These are phyloP conservation scores for Cataglyphis cursor DNA, from an alignment of 2,888 invertebrate genomes.

Conservation along the genomic window DNA sequence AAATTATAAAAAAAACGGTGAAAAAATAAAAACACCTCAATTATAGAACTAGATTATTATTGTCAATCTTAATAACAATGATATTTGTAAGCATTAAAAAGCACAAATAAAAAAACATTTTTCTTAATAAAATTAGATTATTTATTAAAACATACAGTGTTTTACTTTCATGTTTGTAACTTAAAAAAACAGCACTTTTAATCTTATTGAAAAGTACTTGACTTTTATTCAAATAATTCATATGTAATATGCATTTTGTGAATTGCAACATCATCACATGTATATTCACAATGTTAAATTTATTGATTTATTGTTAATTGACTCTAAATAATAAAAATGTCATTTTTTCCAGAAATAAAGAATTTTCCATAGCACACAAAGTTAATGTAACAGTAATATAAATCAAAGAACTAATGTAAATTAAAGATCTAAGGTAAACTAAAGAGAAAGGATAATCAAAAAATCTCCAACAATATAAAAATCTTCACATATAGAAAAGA, in stretches of 20 bases:
- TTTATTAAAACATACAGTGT: neutral
- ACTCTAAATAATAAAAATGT: neutral
- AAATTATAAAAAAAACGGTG: neutral
- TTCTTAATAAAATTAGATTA: neutral
- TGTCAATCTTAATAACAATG: neutral
- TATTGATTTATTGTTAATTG: neutral
- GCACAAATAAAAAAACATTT: neutral
- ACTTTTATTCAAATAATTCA: slow-evolving; percentile 22
- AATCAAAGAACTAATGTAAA: neutral
- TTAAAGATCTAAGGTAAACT: too few species aligned
- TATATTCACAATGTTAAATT: neutral
- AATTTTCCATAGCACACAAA: neutral
- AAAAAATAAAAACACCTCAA: neutral
- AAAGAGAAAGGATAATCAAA: neutral
- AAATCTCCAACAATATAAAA: neutral
- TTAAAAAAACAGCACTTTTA: neutral
- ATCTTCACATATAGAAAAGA: neutral
- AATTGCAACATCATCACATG: neutral
- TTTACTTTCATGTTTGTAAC: neutral
- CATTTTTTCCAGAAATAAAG: neutral
- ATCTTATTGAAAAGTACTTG: neutral
- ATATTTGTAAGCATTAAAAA: neutral
- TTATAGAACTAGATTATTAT: neutral
- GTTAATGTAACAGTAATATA: neutral
- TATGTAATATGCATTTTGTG: neutral